Evolutionary conservation across 2,113 vertebrate species (phyloP), one percentile per base, ranked within the genome.

Genomic region (Myanophis thanlyinensis): DNA sequence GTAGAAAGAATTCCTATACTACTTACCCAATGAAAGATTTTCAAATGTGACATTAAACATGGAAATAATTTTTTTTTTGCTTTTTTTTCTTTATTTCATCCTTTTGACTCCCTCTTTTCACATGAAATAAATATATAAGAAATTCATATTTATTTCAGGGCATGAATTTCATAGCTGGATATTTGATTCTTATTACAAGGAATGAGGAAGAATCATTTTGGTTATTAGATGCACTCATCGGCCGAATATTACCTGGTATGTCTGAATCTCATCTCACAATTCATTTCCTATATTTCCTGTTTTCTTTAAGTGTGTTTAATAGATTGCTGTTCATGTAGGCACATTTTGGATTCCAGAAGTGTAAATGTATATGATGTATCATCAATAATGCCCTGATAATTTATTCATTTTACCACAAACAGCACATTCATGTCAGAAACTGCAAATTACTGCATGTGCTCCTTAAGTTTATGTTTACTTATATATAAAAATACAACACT

Each of bases 111-210:
- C 44, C 40, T 90, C 27, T 67, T 67, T 84, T 93, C 35, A n/a
- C 59, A 90, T 95, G 13, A 92, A 94, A 44, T 84, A 9, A 27
- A 10, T 59, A n/a, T n/a, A n/a, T n/a, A 11, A 20, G 4, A 0
- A 11, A 27, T 0, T 62, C 91, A 48, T 95, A 93, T 97, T 51
- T 88, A 0, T 97, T 98, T 89, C 97, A 99, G 99, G 99, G 99
- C 23, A 99, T 99, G 99, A 99, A 99, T 96, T 99, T 99, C 95
- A 98, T 99, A 91, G 98, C 98, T 1, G 99, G 99, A 35, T 99
- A 99, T 93, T 97, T 99, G 95, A 97, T 99, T 92, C 98, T 99
- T 73, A 97, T 99, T 93, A 99, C 98, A 56, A 98, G 98, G 96
- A 98, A 98, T 8, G 99, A 99, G 94, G 99, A 99, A 88, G 98